Percentiles rank a stretch among this genome's conserved stretches.
Conservation (phyloP, 2,113 vertebrate genomes). For the Mormyrus iriodes region DNA sequence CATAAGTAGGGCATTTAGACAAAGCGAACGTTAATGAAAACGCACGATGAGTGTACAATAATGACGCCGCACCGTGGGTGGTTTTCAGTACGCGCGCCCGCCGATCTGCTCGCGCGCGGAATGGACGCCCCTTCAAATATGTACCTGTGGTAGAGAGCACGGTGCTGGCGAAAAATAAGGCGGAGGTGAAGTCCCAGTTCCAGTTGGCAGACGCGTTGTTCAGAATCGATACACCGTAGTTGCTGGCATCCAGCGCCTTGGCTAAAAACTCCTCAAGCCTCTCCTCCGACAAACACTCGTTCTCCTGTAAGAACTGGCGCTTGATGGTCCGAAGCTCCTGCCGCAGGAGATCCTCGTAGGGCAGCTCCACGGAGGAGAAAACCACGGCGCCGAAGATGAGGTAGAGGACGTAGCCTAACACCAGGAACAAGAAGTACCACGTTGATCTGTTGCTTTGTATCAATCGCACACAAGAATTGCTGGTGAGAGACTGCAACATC, state of each 20-base stretch:
- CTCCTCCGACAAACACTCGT: slow-evolving; percentile 77
- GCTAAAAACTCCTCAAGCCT: slow-evolving; percentile 77
- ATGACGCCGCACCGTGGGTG: background rate
- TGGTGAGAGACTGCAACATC: slow-evolving; percentile 85
- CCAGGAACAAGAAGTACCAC: slow-evolving; percentile 78
- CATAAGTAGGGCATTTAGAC: background rate
- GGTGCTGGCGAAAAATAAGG: slow-evolving; percentile 92
- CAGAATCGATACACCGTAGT: slow-evolving; percentile 89
- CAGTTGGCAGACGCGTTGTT: slow-evolving; percentile 83
- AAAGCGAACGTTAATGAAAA: background rate
- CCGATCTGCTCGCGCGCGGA: background rate
- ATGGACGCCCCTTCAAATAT: slow-evolving; percentile 12
- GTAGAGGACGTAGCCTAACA: slow-evolving; percentile 81
- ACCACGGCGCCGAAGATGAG: slow-evolving; percentile 89
- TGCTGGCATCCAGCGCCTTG: slow-evolving; percentile 83
- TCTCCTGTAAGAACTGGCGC: slow-evolving; percentile 76
- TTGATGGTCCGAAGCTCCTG: slow-evolving; percentile 77
- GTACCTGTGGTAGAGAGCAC: slow-evolving; percentile 91
- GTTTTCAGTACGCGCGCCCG: background rate
- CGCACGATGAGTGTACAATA: background rate
- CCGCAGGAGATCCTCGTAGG: slow-evolving; percentile 82
- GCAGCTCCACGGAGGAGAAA: slow-evolving; percentile 92
- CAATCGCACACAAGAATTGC: slow-evolving; percentile 79
- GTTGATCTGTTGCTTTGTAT: slow-evolving; percentile 82
- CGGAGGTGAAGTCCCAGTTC: slow-evolving; percentile 97